A percentile compares a stretch with the other conserved stretches of the same genome.
Evolutionary conservation across 2,113 vertebrate species (phyloP).

Genomic region (Ctenodactylus gundi): DNA sequence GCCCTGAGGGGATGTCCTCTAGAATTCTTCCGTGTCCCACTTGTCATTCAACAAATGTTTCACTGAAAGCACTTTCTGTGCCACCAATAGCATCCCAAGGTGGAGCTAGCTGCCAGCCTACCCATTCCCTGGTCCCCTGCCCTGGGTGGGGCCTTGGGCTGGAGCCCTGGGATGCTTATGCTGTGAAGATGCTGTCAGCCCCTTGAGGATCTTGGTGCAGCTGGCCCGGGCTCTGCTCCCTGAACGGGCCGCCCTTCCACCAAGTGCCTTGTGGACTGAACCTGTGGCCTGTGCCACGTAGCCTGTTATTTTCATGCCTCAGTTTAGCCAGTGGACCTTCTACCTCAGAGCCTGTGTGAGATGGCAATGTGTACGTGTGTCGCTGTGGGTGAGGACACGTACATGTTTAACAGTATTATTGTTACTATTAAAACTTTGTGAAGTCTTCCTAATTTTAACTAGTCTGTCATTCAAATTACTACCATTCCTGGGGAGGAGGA

Average conservation of each 20-base stretch:
- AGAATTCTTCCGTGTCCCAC: neutral
- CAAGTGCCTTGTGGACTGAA: constrained; percentile 33
- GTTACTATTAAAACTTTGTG: constrained; percentile 61
- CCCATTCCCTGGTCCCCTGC: neutral
- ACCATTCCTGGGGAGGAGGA: neutral
- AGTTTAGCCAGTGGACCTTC: neutral
- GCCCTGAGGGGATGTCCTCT: neutral
- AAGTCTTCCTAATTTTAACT: neutral
- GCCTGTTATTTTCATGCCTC: neutral
- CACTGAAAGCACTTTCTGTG: neutral
- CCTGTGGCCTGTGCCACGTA: neutral
- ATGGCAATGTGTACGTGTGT: neutral
- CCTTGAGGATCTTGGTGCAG: neutral
- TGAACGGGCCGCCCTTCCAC: neutral
- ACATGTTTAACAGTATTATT: constrained; percentile 62
- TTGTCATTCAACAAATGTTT: neutral
- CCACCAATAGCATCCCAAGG: neutral
- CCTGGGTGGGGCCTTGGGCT: neutral
- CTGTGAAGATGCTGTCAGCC: neutral
- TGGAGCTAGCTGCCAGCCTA: neutral
- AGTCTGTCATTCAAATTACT: neutral
- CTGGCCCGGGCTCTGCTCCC: neutral
- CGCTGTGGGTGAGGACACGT: neutral
- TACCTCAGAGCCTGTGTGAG: constrained; percentile 61
- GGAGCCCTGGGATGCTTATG: neutral